These are phyloP conservation scores for Scaptomyza reducta DNA, from an alignment of 2,888 invertebrate species.

Conservation along the genomic window DNA sequence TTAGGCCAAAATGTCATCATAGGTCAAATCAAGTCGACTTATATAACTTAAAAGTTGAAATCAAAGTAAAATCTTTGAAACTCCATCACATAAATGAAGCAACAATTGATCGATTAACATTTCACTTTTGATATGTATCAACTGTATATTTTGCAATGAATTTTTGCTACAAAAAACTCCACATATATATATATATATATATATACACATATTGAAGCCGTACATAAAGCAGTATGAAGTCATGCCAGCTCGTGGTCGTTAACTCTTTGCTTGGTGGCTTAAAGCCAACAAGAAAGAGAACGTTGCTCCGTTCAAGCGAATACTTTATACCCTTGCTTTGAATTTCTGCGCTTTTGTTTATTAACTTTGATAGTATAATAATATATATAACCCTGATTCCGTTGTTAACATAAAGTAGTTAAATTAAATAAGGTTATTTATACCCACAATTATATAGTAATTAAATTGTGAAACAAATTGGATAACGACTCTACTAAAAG, in stretches of 20 bases:
- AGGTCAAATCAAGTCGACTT: neutral
- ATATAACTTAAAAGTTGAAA: neutral
- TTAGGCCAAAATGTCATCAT: constrained; percentile 9
- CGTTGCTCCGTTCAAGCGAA: neutral
- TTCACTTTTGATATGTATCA: constrained; percentile 1
- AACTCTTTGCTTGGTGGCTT: constrained; percentile 48
- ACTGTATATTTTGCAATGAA: constrained; percentile 1
- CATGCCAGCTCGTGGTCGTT: constrained; percentile 62
- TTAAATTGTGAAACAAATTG: neutral
- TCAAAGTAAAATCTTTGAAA: neutral
- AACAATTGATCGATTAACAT: neutral
- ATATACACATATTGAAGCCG: neutral
- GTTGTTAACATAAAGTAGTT: neutral
- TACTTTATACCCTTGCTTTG: neutral
- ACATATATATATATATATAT: neutral
- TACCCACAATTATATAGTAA: neutral
- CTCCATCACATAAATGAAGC: constrained; percentile 5
- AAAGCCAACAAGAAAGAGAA: constrained; percentile 24
- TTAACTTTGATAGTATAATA: no score
- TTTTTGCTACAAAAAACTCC: neutral
- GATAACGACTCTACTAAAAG: neutral
- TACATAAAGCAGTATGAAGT: constrained; percentile 46
- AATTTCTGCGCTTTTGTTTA: no score
- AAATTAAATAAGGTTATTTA: neutral
- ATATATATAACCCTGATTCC: no score